These are phyloP conservation scores for Drosophila takahashii DNA, from an alignment of 1,140 invertebrate genomes.

Conservation along the genomic window DNA sequence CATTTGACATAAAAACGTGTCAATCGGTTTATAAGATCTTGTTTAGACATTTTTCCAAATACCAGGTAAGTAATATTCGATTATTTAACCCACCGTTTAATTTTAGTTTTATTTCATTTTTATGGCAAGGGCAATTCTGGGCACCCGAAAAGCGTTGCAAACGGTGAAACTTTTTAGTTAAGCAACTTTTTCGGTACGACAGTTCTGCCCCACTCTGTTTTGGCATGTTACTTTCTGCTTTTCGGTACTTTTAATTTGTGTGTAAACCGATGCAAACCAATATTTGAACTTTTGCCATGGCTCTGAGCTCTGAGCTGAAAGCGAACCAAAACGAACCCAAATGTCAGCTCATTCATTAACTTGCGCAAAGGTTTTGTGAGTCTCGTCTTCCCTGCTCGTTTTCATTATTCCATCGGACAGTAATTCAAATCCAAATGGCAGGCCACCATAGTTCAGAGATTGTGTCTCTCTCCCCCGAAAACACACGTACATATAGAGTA, in stretches of 20 bases:
- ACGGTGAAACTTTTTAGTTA: constrained; percentile 53
- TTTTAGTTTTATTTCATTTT: neutral
- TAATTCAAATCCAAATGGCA: constrained; percentile 64
- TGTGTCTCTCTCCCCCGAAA: neutral
- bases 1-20: neutral
- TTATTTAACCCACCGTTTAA: neutral
- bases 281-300: constrained; percentile 72
- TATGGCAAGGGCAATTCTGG: constrained; percentile 8
- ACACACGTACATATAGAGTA: neutral
- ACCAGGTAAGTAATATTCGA: constrained; percentile 26
- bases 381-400: constrained; percentile 23
- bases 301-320: constrained; percentile 23
- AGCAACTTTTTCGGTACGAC: constrained; percentile 56
- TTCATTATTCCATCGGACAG: constrained; percentile 31
- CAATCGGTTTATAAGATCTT: neutral
- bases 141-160: neutral
- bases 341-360: constrained; percentile 80
- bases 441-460: constrained; percentile 35
- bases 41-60: neutral
- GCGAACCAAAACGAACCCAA: constrained; percentile 33
- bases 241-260: constrained; percentile 69
- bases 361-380: constrained; percentile 66
- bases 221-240: constrained; percentile 34
- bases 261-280: constrained; percentile 75
- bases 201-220: constrained; percentile 19